Conservation (phyloP, 2,113 vertebrate genomes). For the Rhadina sibilatrix region DNA sequence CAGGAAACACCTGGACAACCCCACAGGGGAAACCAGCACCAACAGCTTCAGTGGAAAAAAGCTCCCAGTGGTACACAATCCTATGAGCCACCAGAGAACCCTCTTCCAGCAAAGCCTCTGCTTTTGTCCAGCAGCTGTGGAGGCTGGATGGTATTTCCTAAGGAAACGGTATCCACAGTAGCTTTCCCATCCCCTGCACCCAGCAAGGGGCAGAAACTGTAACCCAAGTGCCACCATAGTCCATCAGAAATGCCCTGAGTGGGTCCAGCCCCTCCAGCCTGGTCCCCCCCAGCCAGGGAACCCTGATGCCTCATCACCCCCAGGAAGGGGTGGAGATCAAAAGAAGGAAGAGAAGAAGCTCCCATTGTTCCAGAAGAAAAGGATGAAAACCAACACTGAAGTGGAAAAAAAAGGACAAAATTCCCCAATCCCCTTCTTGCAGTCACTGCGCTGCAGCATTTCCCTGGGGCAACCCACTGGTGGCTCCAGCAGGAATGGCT, state of each 20-base stretch:
- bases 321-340: not conserved
- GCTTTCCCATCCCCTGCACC: not conserved
- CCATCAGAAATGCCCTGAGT: accelerated
- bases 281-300: not conserved
- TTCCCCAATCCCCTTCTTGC: accelerated
- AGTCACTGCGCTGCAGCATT: not conserved
- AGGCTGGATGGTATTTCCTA: not conserved
- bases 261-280: not conserved
- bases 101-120: not conserved
- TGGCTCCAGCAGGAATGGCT: not conserved
- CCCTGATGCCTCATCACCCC: not conserved
- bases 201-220: not conserved
- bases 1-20: accelerated
- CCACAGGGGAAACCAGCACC: accelerated
- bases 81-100: not conserved
- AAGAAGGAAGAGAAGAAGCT: not conserved
- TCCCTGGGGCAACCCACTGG: accelerated
- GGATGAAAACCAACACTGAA: not conserved
- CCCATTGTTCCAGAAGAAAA: not conserved
- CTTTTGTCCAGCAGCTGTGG: not conserved
- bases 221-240: not conserved
- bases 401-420: not conserved
- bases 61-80: not conserved
- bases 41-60: not conserved
- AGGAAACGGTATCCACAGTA: not conserved